Evolutionary conservation across 2,888 invertebrate genomes (phyloP).

Genomic region (Habroteleia sp.): DNA sequence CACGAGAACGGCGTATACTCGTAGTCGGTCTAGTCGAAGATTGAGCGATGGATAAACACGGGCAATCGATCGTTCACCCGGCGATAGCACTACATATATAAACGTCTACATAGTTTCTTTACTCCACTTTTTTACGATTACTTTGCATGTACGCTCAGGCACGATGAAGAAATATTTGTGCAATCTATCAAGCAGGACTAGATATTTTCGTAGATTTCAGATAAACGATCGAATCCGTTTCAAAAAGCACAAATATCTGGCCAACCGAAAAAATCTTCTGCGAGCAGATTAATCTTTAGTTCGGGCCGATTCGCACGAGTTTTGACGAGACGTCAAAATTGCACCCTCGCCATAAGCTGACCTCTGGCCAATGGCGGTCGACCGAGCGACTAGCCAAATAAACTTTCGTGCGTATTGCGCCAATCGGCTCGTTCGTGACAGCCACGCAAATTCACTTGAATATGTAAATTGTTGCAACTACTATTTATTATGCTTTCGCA

Average conservation of each 20-base stretch:
- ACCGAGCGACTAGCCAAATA: background rate
- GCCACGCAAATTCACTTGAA: conserved; percentile 24
- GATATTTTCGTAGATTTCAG: conserved; percentile 43
- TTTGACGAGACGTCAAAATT: conserved; percentile 9
- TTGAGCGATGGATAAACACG: conserved; percentile 73
- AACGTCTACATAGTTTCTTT: conserved; percentile 45
- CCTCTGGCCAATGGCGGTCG: conserved; percentile 7
- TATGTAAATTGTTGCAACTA: conserved; percentile 42
- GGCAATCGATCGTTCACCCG: conserved; percentile 71
- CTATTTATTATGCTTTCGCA: conserved; percentile 48
- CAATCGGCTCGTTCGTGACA: conserved; percentile 9
- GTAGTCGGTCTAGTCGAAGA: conserved; percentile 61
- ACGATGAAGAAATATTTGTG: conserved; percentile 50
- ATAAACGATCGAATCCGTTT: conserved; percentile 29
- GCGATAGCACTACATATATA: conserved; percentile 70
- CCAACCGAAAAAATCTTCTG: conserved; percentile 8
- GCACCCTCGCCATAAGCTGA: background rate
- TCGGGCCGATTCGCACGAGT: conserved; percentile 18
- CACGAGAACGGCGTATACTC: conserved; percentile 5
- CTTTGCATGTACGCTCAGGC: conserved; percentile 39
- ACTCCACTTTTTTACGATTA: conserved; percentile 50
- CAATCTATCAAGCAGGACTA: conserved; percentile 50
- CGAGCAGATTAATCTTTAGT: conserved; percentile 17
- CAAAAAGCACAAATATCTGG: conserved; percentile 27
- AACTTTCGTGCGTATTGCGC: conserved; percentile 6